Base-by-base conservation (phyloP, 2,888 invertebrate species). In the Rhingia rostrata region DNA sequence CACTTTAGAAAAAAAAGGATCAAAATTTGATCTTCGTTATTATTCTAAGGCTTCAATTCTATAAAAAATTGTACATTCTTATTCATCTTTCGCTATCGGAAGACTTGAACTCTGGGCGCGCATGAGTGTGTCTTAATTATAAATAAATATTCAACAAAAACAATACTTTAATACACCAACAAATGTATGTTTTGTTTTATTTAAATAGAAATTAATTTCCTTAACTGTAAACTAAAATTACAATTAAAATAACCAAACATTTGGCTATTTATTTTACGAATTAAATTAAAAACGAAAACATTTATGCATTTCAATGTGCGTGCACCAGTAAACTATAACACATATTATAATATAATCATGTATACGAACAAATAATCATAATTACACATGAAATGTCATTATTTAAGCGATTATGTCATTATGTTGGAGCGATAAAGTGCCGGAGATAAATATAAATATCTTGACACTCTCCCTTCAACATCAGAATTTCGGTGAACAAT, bases 1-100 rank as follows among this genome's bases (percentile, higher is more conserved):
- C 75, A 77, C 67, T 92, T 97, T 10, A 14, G 3, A 30, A 9
- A 43, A 49, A 22, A 22, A 22, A 22, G 22, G 75, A 77, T 81
- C 75, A 72, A 35, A 14, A 72, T 41, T 39, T 47, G 81, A 85
- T 77, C 85, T 85, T 85, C 85, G 81, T 85, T 85, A 72, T 61
- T 58, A 53, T 37, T 67, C 63, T 77, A 84, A 80, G 84, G 80
- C 80, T 70, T 80, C 45, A 73, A 72, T 54, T 45, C 41, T 22
- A 22, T 22, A 22, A 22, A 41, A 32, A 37, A 56, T 41, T 56
- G n/a, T 35, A 10, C 49, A 6, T 43, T 58, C 47, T 61, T 53
- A 39, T 39, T 63, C 39, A 49, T 80, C 60, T 70, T 67, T 73
- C 72, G 63, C 56, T 45, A 49, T 14, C 81, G 85, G 85, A 85